Evolutionary conservation across 2,888 invertebrate genomes (phyloP).

Genomic region (Xanthia togata): DNA sequence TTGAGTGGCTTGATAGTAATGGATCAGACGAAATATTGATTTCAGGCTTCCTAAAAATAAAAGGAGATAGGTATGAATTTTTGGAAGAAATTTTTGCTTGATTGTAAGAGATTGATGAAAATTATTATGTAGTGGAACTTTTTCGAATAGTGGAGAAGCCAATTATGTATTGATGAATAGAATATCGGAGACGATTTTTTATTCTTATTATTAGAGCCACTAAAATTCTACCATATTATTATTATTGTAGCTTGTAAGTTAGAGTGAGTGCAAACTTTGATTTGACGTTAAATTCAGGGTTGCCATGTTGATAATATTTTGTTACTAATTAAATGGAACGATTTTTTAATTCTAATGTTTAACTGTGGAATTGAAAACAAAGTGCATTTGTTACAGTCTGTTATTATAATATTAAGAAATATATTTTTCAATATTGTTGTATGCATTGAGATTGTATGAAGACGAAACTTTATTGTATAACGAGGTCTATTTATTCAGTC

Average conservation of each 20-base stretch:
- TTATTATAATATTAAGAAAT: slow-evolving; percentile 73
- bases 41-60: not conserved
- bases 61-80: not conserved
- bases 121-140: not conserved
- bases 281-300: slow-evolving; percentile 75
- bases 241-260: slow-evolving; percentile 59
- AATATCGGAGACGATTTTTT: slow-evolving; percentile 27
- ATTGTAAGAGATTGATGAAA: not conserved
- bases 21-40: not conserved
- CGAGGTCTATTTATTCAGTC: slow-evolving; percentile 78
- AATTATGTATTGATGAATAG: not conserved
- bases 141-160: not conserved
- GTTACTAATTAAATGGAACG: slow-evolving; percentile 66
- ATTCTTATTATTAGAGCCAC: slow-evolving; percentile 60
- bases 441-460: slow-evolving; percentile 64
- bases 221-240: slow-evolving; percentile 24
- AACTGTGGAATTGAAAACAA: slow-evolving; percentile 79
- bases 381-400: slow-evolving; percentile 85
- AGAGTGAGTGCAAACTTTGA: slow-evolving; percentile 68
- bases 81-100: not conserved
- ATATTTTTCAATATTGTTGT: slow-evolving; percentile 79
- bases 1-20: slow-evolving; percentile 32
- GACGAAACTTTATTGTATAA: slow-evolving; percentile 65
- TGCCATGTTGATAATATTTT: slow-evolving; percentile 82
- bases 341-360: slow-evolving; percentile 68